Conservation (phyloP, 2,797 vertebrate genomes). For the Pangasius macronema region DNA sequence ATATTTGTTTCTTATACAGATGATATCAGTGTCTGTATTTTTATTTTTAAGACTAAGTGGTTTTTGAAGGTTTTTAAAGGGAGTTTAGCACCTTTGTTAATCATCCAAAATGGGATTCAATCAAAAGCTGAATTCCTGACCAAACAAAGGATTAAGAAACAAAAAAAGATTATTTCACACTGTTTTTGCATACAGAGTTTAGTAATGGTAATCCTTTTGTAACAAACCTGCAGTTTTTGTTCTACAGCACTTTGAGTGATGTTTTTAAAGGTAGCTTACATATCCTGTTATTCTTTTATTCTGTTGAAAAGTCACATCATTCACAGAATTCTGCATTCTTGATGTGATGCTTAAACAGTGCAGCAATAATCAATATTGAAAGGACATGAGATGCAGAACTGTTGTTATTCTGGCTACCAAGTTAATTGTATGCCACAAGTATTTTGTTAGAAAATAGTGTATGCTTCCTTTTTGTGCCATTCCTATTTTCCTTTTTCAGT, state of each 20-base stretch:
- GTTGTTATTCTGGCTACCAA: neutral
- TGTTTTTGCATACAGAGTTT: neutral
- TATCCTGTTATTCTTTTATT: neutral
- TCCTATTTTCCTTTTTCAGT: too few relatives aligned
- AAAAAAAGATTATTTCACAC: neutral
- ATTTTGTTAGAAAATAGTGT: neutral
- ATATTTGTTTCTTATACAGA: neutral
- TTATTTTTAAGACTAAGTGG: neutral
- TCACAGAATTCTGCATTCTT: neutral
- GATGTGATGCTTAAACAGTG: neutral
- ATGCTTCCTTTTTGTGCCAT: neutral
- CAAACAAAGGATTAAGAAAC: neutral
- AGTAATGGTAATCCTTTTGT: neutral
- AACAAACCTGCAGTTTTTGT: neutral
- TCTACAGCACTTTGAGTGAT: neutral
- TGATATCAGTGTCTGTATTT: neutral
- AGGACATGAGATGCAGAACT: neutral
- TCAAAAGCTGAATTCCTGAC: conserved; percentile 1
- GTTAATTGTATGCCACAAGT: neutral
- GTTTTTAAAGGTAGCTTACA: neutral
- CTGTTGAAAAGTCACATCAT: neutral
- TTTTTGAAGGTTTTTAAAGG: neutral
- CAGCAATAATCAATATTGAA: neutral
- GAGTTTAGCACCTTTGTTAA: neutral
- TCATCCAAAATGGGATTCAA: neutral